phyloP scores from a whole-genome alignment of 2,797 vertebrate species.

The Cuculus canorus region DNA sequence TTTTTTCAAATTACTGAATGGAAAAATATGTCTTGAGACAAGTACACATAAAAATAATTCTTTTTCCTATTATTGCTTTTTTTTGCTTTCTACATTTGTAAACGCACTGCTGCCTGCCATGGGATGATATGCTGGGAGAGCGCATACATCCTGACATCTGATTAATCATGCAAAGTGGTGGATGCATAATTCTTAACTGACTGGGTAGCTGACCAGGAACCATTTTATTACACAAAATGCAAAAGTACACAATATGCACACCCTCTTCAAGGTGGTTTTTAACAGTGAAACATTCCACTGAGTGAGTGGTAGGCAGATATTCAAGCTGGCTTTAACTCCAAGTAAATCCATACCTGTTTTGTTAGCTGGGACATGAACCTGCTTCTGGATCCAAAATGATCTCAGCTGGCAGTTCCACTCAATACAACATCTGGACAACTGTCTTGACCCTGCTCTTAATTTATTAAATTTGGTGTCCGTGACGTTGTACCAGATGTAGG shows the following conservation, averaged over 20 bases:
- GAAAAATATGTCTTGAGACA: conserved; percentile 79
- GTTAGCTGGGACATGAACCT: neutral
- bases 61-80: conserved; percentile 74
- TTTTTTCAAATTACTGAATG: conserved; percentile 79
- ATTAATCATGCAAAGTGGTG: conserved; percentile 73
- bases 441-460: neutral
- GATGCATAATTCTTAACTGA: conserved; percentile 71
- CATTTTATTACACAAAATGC: conserved; percentile 68
- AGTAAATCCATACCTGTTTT: neutral
- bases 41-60: conserved; percentile 75
- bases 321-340: conserved; percentile 1
- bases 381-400: conserved; percentile 10
- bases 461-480: neutral
- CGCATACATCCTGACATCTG: conserved; percentile 73
- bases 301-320: neutral
- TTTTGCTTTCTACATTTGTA: conserved; percentile 57
- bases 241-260: conserved; percentile 66
- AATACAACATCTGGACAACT: neutral
- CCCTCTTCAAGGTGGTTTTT: conserved; percentile 58
- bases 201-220: conserved; percentile 73
- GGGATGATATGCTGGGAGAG: conserved; percentile 68
- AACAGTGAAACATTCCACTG: neutral
- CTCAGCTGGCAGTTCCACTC: conserved; percentile 46
- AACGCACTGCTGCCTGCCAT: conserved; percentile 60
- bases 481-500: neutral